Evolutionary conservation across 1,140 invertebrate species (phyloP).

Genomic region (Phymorhynchus buccinoides): DNA sequence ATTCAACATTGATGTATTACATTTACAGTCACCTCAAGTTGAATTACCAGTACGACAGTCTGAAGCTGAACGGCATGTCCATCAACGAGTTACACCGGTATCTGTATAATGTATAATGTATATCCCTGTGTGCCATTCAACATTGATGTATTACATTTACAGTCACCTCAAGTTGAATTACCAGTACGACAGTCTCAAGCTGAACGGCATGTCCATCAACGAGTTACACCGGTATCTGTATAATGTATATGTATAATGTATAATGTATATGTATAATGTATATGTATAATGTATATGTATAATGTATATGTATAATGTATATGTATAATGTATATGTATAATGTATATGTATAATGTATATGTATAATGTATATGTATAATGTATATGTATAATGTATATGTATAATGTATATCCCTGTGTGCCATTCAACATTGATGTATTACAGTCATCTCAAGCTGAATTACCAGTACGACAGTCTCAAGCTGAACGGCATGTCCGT

Average conservation of each 20-base stretch:
- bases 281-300: background rate
- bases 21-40: slow-evolving; percentile 4
- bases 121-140: background rate
- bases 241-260: no score
- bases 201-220: no score
- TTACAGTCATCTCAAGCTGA: slow-evolving; percentile 27
- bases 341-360: no score
- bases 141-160: background rate
- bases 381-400: no score
- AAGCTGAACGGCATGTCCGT: slow-evolving; percentile 41
- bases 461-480: slow-evolving; percentile 42
- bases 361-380: no score
- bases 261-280: background rate
- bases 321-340: no score
- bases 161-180: slow-evolving; percentile 15
- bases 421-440: background rate
- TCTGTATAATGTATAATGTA: no score
- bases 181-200: no score
- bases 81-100: no score
- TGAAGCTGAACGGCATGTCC: no score
- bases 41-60: background rate
- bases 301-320: background rate
- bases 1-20: background rate
- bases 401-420: background rate
- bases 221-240: no score